Percentiles rank a stretch among this genome's conserved stretches.
Conservation (phyloP, 2,113 vertebrate genomes). For the Leptobrachium leishanense region DNA sequence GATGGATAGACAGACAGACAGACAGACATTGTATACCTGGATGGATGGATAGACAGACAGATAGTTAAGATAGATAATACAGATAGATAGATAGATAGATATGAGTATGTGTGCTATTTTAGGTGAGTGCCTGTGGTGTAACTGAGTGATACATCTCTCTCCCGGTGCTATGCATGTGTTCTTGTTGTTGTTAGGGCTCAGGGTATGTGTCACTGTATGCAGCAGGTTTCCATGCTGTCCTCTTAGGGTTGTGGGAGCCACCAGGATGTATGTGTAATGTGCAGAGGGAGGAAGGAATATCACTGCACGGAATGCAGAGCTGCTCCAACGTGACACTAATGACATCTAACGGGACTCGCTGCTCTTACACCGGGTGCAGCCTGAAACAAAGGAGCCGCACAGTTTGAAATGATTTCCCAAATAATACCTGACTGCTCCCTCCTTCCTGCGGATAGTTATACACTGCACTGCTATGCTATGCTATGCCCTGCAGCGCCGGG, state of each 20-base stretch:
- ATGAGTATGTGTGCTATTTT: too few relatives aligned
- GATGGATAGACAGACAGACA: too few relatives aligned
- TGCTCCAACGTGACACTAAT: neutral
- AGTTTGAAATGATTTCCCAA: constrained; percentile 4
- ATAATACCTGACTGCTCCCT: neutral
- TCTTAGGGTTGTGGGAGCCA: neutral
- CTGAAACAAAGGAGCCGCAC: constrained; percentile 13
- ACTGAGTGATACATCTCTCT: too few relatives aligned
- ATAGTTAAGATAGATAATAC: too few relatives aligned
- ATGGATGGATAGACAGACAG: too few relatives aligned
- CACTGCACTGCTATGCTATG: neutral
- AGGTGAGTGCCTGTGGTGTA: too few relatives aligned
- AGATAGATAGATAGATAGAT: too few relatives aligned
- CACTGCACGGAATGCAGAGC: neutral
- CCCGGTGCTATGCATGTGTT: too few relatives aligned
- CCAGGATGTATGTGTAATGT: neutral
- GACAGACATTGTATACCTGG: too few relatives aligned
- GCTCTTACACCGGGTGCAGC: neutral
- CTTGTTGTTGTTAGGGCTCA: too few relatives aligned
- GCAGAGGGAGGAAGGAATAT: neutral
- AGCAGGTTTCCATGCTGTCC: neutral
- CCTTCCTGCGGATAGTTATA: neutral
- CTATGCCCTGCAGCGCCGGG: too few relatives aligned
- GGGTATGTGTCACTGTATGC: neutral
- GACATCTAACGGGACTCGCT: neutral